A percentile compares a stretch with the other conserved stretches of the same genome.
These are phyloP conservation scores for Drosophila rellima DNA, from an alignment of 2,888 invertebrate species.

Conservation along the genomic window DNA sequence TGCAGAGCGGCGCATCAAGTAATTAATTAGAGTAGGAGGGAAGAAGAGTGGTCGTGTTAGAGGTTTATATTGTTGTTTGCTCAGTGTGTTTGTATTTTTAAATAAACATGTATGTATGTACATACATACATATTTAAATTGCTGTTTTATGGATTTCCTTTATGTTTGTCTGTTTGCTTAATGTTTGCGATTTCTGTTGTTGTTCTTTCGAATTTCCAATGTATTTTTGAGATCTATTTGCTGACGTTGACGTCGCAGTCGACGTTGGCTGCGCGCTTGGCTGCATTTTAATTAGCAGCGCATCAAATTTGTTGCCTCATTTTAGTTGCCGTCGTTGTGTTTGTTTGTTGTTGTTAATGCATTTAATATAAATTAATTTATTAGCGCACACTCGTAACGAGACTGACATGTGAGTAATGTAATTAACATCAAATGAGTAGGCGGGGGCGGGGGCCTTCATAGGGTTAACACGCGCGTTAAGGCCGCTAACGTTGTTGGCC, in stretches of 20 bases:
- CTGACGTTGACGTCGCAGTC: conserved; percentile 6
- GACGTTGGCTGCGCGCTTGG: conserved; percentile 36
- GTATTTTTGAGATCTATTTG: conserved; percentile 34
- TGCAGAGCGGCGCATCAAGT: conserved; percentile 25
- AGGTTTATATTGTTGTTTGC: conserved; percentile 25
- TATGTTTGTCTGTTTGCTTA: conserved; percentile 3
- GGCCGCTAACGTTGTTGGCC: conserved; percentile 4
- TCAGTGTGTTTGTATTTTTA: conserved; percentile 23
- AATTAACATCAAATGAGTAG: not conserved
- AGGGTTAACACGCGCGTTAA: conserved; percentile 24
- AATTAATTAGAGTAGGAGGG: conserved; percentile 31
- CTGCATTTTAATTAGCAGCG: conserved; percentile 68
- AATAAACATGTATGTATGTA: conserved; percentile 10
- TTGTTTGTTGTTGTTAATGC: conserved; percentile 38
- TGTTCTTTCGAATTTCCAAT: conserved; percentile 12
- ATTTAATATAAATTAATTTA: conserved; percentile 46
- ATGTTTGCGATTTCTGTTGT: not conserved
- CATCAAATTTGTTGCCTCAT: conserved; percentile 25
- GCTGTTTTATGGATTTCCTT: conserved; percentile 8
- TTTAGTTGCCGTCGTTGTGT: conserved; percentile 6
- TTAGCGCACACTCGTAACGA: conserved; percentile 20
- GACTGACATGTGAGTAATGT: conserved; percentile 17
- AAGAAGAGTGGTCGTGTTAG: not conserved
- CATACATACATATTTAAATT: conserved; percentile 1
- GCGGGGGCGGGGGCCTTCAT: conserved; percentile 9